Evolutionary conservation across 2,797 vertebrate genomes (phyloP).

Genomic region (Rallus crepitans): DNA sequence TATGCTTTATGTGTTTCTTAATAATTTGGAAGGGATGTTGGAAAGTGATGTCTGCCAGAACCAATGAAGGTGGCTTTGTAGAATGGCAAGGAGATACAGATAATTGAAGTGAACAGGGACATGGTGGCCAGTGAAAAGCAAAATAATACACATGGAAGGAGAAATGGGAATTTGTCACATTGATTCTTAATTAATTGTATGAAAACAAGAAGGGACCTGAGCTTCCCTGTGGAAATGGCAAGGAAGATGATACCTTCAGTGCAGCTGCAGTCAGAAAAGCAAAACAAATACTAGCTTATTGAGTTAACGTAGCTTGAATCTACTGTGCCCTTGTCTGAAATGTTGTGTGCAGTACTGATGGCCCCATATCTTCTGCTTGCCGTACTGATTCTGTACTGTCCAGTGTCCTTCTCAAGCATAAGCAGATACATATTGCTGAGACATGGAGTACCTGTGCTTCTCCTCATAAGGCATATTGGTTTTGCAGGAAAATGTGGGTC

Average conservation of each 20-base stretch:
- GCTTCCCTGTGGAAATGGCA: not conserved
- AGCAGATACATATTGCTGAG: not conserved
- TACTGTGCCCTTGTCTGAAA: not conserved
- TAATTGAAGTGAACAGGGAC: not conserved
- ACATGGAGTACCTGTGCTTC: not conserved
- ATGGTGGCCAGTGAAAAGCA: not conserved
- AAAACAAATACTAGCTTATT: not conserved
- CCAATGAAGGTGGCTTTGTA: not conserved
- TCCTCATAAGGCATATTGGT: not conserved
- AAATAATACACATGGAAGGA: not conserved
- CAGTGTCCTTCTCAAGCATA: not conserved
- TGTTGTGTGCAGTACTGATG: not conserved
- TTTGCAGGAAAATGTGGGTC: conserved; percentile 87
- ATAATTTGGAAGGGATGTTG: not conserved
- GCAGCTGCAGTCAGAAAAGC: not conserved
- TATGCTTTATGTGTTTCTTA: not conserved
- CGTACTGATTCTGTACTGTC: not conserved
- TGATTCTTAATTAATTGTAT: conserved; percentile 37
- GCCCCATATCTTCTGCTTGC: not conserved
- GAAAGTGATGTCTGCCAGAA: not conserved
- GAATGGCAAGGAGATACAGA: not conserved
- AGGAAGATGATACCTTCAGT: not conserved
- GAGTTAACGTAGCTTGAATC: not conserved
- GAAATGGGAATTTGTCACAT: not conserved
- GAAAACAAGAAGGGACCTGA: not conserved